These are phyloP conservation scores for Drosophila littoralis DNA, from an alignment of 1,140 invertebrate genomes.

Conservation along the genomic window DNA sequence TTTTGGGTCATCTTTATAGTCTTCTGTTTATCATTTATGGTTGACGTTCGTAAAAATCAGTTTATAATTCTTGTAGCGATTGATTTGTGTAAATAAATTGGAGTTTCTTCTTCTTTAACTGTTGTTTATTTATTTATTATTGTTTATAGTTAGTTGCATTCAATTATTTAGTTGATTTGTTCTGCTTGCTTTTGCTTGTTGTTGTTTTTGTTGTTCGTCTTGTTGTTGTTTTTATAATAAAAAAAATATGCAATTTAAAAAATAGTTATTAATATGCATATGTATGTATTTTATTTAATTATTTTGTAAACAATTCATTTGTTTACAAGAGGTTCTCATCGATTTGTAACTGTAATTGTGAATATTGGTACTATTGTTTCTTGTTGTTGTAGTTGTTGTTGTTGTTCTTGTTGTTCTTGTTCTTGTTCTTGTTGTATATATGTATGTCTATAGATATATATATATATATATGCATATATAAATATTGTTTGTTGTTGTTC, in stretches of 20 bases:
- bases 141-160: constrained; percentile 28
- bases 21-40: constrained; percentile 4
- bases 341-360: constrained; percentile 37
- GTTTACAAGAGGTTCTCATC: constrained; percentile 10
- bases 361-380: constrained; percentile 53
- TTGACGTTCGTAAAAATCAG: constrained; percentile 1
- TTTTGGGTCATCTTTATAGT: constrained; percentile 20
- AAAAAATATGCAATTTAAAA: constrained; percentile 52
- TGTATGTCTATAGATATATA: constrained; percentile 34
- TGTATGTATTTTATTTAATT: constrained; percentile 39
- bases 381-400: constrained; percentile 52
- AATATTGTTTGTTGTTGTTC: constrained; percentile 62
- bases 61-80: constrained; percentile 23
- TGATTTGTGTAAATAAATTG: constrained; percentile 61
- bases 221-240: constrained; percentile 29
- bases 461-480: constrained; percentile 62
- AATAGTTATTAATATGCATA: constrained; percentile 18
- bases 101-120: constrained; percentile 24
- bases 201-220: constrained; percentile 25
- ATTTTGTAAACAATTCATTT: constrained; percentile 23
- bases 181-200: neutral
- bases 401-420: constrained; percentile 19
- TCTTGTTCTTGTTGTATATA: constrained; percentile 32
- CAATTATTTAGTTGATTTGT: constrained; percentile 35
- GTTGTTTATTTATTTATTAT: constrained; percentile 27